Evolutionary conservation across 2,888 invertebrate species (phyloP).

Genomic region (Carterocephalus palaemon): DNA sequence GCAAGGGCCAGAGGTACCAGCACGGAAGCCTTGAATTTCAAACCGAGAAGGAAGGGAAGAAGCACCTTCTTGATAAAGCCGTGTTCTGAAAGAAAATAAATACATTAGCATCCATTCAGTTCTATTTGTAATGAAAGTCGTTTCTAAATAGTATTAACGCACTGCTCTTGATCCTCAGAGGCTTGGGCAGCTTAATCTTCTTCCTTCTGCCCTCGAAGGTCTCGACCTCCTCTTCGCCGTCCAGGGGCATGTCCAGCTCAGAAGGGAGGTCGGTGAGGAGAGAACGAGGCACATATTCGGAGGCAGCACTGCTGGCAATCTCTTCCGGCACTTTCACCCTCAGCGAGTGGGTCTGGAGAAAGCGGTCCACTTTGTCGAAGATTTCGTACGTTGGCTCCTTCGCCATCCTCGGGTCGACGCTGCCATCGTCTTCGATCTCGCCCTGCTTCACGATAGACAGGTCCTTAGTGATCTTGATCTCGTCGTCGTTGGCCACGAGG

Average conservation of each 20-base stretch:
- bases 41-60: conserved; percentile 89
- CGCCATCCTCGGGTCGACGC: conserved; percentile 68
- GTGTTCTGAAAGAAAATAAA: conserved; percentile 80
- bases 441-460: conserved; percentile 84
- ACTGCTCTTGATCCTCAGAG: conserved; percentile 75
- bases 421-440: conserved; percentile 58
- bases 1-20: conserved; percentile 89
- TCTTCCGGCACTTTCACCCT: conserved; percentile 86
- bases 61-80: conserved; percentile 90
- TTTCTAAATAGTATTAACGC: conserved; percentile 35
- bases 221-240: conserved; percentile 72
- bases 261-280: conserved; percentile 81
- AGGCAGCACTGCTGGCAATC: conserved; percentile 75
- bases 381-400: conserved; percentile 79
- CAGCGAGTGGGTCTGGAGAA: conserved; percentile 86
- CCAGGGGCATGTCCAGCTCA: conserved; percentile 85
- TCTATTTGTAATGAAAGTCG: neutral
- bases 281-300: conserved; percentile 81
- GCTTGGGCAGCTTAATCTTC: conserved; percentile 75
- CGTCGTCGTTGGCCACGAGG: conserved; percentile 81
- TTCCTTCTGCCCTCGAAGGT: conserved; percentile 71
- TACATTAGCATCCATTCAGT: conserved; percentile 10
- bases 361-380: conserved; percentile 85
- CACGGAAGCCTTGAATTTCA: conserved; percentile 92
- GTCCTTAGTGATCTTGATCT: conserved; percentile 87